Evolutionary conservation across 1,140 invertebrate species (phyloP), one percentile per base, ranked within the genome.

Genomic region (Platorchestia sp.): DNA sequence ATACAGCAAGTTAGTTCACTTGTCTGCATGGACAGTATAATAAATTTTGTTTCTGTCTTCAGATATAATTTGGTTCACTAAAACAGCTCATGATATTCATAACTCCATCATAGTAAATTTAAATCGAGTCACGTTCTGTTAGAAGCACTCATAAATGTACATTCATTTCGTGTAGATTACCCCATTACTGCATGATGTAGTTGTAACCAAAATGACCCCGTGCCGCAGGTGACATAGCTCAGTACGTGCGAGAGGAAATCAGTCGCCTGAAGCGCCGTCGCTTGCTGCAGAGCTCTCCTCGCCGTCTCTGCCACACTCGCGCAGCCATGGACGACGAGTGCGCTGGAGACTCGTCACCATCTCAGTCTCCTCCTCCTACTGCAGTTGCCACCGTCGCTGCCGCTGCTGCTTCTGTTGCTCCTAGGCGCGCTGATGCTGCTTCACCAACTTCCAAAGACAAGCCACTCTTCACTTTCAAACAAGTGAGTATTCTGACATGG

Each of bases 391-490:
- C 89, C 43, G 47, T 19, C 19, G 47, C 75, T 6, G 75, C 95
- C 36, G 27, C 42, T 43, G 87, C 86, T 42, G 44, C 45, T 36
- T 90, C 95, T 43, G 86, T 45, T 36, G 40, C 45, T 10, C 91
- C 44, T 47, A 44, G 41, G 27, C 89, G 42, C 41, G 19, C 95
- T 43, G 87, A 41, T 45, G 86, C 86, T 47, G 40, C 86, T 43
- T 95, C 95, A 36, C 95, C 95, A 86, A 16, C 95, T 45, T 90
- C 86, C 43, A 95, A 95, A 51, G 95, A 95, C 42, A 95, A 95
- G 44, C 44, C 95, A 22, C 89, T 95, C 86, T 95, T 95, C 87
- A 95, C 95, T 14, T 95, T 95, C 89, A 95, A 95, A 53, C 95
- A 95, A 86, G 95, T 95, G 40, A 40, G 91, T 40, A 27, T 36